These are phyloP conservation scores for Siderastrea siderea DNA, from an alignment of 92 coral and sea anemone genomes.

Conservation along the genomic window DNA sequence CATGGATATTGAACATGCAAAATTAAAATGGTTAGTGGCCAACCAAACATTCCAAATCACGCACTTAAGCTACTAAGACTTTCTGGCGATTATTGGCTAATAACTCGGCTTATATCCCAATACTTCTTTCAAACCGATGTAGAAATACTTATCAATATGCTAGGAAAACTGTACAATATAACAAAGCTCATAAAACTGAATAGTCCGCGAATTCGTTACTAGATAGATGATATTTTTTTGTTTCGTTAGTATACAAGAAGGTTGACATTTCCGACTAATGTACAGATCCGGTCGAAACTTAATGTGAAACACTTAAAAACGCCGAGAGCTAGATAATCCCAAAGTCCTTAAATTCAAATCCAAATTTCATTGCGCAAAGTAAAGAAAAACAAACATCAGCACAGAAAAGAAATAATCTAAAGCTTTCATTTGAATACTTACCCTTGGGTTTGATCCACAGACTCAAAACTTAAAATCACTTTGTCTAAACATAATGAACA, in stretches of 20 bases:
- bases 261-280: constrained; percentile 3
- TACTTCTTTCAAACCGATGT: too few relatives aligned
- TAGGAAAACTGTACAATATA: too few relatives aligned
- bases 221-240: background rate
- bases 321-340: background rate
- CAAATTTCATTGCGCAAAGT: background rate
- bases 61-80: background rate
- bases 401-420: too few relatives aligned
- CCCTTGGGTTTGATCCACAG: too few relatives aligned
- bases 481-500: too few relatives aligned
- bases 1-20: background rate
- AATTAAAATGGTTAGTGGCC: background rate
- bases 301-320: background rate
- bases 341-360: background rate
- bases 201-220: background rate
- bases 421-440: too few relatives aligned
- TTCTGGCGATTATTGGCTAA: background rate
- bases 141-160: too few relatives aligned
- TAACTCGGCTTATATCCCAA: background rate
- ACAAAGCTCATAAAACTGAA: too few relatives aligned
- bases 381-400: background rate
- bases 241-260: background rate
- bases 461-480: too few relatives aligned
- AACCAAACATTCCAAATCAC: background rate
- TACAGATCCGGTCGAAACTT: constrained; percentile 1